Evolutionary conservation across 1,140 invertebrate species (phyloP).

Genomic region (Drosophila sturtevanti): DNA sequence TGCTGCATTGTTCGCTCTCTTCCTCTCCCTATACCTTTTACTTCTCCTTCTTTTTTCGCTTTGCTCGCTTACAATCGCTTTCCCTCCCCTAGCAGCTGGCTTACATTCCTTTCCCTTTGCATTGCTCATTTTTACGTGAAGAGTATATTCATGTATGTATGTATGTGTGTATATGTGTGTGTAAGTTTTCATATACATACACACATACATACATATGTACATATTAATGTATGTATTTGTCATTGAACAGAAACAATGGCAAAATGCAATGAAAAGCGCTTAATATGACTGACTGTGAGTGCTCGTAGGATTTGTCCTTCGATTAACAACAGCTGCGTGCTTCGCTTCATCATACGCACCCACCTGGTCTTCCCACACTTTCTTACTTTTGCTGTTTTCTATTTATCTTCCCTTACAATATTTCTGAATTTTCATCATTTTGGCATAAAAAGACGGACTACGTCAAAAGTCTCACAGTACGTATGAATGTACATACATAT

Average conservation of each 20-base stretch:
- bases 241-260: slow-evolving; percentile 9
- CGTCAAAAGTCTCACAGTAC: neutral
- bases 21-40: slow-evolving; percentile 2
- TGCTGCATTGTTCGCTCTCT: slow-evolving; percentile 16
- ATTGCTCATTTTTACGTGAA: slow-evolving; percentile 12
- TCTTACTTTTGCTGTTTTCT: neutral
- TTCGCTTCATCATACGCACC: slow-evolving; percentile 1
- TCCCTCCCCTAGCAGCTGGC: slow-evolving; percentile 6
- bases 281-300: neutral
- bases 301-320: slow-evolving; percentile 5
- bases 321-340: slow-evolving; percentile 11
- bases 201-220: neutral
- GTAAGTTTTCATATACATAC: neutral
- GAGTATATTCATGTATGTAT: neutral
- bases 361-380: neutral
- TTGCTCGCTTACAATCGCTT: neutral
- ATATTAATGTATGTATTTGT: neutral
- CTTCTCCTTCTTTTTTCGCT: neutral
- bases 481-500: no score
- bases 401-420: neutral
- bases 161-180: neutral
- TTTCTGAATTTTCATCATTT: slow-evolving; percentile 5
- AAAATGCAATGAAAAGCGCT: neutral
- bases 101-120: slow-evolving; percentile 14
- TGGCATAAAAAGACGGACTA: neutral